Percentiles rank a stretch among this genome's conserved stretches.
phyloP scores from a whole-genome alignment of 2,113 vertebrate genomes.

The Peromyscus maniculatus region DNA sequence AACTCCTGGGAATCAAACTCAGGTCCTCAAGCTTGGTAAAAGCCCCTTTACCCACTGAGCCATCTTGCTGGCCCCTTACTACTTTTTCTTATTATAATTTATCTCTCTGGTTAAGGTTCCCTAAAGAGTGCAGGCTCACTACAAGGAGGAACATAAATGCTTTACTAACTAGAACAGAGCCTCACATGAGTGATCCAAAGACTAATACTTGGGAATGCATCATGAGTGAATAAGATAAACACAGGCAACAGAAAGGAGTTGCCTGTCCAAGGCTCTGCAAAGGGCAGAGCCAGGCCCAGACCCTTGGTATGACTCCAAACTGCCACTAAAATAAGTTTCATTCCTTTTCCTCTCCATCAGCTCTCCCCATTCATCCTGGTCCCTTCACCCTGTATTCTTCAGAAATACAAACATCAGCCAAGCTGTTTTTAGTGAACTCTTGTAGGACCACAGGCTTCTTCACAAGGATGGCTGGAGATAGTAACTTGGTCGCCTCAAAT shows the following conservation, averaged over 20 bases:
- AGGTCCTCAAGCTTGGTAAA: background rate
- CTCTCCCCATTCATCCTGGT: background rate
- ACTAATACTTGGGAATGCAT: background rate
- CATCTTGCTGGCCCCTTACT: background rate
- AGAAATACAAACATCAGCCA: background rate
- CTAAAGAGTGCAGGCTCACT: background rate
- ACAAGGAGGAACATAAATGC: background rate
- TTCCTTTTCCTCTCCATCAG: background rate
- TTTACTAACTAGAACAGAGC: background rate
- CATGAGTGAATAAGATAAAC: background rate
- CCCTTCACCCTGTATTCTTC: background rate
- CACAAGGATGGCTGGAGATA: background rate
- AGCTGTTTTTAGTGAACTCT: background rate
- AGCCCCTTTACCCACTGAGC: background rate
- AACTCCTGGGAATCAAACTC: background rate
- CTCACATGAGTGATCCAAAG: too few species aligned
- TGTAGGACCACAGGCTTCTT: background rate
- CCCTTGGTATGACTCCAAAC: background rate
- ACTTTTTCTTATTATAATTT: background rate
- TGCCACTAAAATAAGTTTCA: background rate
- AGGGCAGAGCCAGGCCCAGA: background rate
- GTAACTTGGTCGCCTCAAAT: background rate
- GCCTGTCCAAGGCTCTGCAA: background rate
- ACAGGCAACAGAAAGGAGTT: background rate
- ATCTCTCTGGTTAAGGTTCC: background rate